phyloP scores from a whole-genome alignment of 1,140 invertebrate genomes.

The Coelopa frigida region DNA sequence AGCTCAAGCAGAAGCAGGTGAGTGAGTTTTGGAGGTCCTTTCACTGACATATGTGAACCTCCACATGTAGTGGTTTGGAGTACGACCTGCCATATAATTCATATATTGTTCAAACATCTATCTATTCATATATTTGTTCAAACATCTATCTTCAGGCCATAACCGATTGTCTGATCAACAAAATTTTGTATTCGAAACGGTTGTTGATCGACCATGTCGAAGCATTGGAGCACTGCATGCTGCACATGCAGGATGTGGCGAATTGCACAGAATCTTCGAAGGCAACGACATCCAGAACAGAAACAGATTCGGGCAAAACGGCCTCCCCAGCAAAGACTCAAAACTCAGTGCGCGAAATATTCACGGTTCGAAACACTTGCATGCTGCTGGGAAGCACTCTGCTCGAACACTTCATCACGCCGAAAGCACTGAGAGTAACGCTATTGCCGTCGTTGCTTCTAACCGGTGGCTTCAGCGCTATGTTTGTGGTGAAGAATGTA shows the following conservation, averaged over 20 bases:
- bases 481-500: slow-evolving; percentile 31
- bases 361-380: slow-evolving; percentile 30
- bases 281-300: too few relatives aligned
- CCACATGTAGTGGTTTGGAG: too few relatives aligned
- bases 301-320: too few relatives aligned
- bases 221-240: slow-evolving; percentile 35
- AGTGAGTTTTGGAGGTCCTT: too few relatives aligned
- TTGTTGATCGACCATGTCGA: slow-evolving; percentile 41
- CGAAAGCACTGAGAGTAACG: slow-evolving; percentile 22
- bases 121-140: background rate
- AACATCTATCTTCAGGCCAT: slow-evolving; percentile 21
- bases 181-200: slow-evolving; percentile 36
- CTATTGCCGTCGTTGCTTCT: slow-evolving; percentile 25
- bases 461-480: slow-evolving; percentile 25
- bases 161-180: slow-evolving; percentile 28
- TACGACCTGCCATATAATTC: too few relatives aligned
- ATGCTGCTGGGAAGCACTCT: slow-evolving; percentile 27
- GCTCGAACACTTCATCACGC: slow-evolving; percentile 34
- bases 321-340: too few relatives aligned
- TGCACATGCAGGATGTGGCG: slow-evolving; percentile 13
- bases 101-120: too few relatives aligned
- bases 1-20: slow-evolving; percentile 39
- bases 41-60: too few relatives aligned
- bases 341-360: slow-evolving; percentile 13
- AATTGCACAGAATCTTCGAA: too few relatives aligned